phyloP scores from a whole-genome alignment of 2,113 vertebrate species.

The Maccullochella peelii region DNA sequence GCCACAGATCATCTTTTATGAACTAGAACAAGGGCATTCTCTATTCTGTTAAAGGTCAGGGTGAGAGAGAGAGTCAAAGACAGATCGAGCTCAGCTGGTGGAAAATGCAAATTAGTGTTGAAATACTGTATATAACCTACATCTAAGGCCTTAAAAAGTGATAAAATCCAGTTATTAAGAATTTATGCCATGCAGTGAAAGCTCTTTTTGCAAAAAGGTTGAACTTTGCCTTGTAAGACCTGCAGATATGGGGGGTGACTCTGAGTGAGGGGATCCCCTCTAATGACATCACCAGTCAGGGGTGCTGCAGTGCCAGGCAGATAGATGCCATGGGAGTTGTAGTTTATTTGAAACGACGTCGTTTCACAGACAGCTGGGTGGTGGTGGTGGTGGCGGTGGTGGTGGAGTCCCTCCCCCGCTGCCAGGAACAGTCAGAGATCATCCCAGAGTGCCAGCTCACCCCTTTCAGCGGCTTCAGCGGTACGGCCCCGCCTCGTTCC shows the following conservation, averaged over 20 bases:
- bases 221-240: not conserved
- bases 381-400: slow-evolving; percentile 1
- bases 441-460: slow-evolving; percentile 68
- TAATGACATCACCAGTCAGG: slow-evolving; percentile 58
- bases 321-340: slow-evolving; percentile 57
- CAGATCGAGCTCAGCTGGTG: slow-evolving; percentile 3
- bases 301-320: not conserved
- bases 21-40: slow-evolving; percentile 41
- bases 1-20: slow-evolving; percentile 48
- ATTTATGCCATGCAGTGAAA: not conserved
- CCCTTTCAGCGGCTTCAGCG: slow-evolving; percentile 52
- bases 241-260: not conserved
- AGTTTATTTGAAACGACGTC: slow-evolving; percentile 34
- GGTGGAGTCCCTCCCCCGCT: slow-evolving; percentile 55
- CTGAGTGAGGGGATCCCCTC: slow-evolving; percentile 54
- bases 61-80: not conserved
- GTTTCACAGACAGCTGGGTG: slow-evolving; percentile 37
- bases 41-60: slow-evolving; percentile 44
- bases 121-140: not conserved
- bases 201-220: not conserved
- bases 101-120: not conserved
- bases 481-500: slow-evolving; percentile 56
- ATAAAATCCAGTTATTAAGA: not conserved
- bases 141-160: not conserved
- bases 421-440: slow-evolving; percentile 56